A percentile compares a stretch with the other conserved stretches of the same genome.
These are phyloP conservation scores for Euclidia mi DNA, from an alignment of 2,888 invertebrate genomes.

Conservation along the genomic window DNA sequence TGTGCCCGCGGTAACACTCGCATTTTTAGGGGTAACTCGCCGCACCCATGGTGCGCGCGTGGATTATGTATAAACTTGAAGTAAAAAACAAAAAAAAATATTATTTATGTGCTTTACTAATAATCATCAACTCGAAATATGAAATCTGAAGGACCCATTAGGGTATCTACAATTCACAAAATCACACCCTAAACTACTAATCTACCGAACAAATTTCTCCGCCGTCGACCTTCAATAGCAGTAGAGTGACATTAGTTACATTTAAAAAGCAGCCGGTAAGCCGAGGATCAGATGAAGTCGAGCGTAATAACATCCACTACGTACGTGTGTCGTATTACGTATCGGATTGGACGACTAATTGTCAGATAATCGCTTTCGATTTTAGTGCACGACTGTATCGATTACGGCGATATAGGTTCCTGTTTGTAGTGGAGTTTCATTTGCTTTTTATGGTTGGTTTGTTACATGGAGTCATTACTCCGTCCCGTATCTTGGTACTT, in stretches of 20 bases:
- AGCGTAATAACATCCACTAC: conserved; percentile 49
- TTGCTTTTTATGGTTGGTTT: no score
- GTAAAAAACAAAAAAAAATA: no score
- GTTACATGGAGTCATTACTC: no score
- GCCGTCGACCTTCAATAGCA: conserved; percentile 20
- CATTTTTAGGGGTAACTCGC: no score
- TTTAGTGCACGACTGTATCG: conserved; percentile 29
- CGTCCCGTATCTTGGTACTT: no score
- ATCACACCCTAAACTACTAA: neutral
- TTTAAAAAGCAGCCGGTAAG: conserved; percentile 50
- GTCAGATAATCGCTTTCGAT: conserved; percentile 52
- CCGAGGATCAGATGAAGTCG: conserved; percentile 47
- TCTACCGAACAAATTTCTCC: neutral
- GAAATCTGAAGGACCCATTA: no score
- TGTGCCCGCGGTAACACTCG: no score
- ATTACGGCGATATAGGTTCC: conserved; percentile 5
- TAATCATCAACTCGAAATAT: no score
- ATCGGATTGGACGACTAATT: conserved; percentile 46
- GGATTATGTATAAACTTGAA: no score
- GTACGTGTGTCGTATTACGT: conserved; percentile 54
- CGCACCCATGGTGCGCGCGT: no score
- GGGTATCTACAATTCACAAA: no score
- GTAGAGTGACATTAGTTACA: conserved; percentile 23
- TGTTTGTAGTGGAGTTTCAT: neutral
- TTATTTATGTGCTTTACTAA: no score